A percentile compares a stretch with the other conserved stretches of the same genome.
Conservation (phyloP, 2,888 invertebrate species). For the Ennomos quercinarius region DNA sequence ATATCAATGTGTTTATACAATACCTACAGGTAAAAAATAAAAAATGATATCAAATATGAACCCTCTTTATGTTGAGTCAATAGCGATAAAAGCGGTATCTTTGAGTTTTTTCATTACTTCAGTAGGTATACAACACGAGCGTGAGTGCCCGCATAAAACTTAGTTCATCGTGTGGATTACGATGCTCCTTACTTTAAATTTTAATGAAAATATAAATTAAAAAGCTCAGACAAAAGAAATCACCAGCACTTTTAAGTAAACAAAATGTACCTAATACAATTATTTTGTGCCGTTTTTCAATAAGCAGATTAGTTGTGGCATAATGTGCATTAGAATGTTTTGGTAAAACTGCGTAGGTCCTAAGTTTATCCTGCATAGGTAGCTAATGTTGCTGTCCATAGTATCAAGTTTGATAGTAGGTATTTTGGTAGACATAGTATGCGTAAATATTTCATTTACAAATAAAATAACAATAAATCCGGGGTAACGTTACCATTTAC, state of each 20-base stretch:
- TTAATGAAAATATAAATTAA: conserved; percentile 14
- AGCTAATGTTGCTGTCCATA: no score
- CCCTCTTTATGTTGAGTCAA: neutral
- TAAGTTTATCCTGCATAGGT: no score
- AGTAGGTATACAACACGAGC: conserved; percentile 3
- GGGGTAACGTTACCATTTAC: conserved; percentile 22
- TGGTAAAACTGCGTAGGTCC: no score
- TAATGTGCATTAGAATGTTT: no score
- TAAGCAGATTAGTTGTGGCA: no score
- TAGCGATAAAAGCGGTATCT: conserved; percentile 2
- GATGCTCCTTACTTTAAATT: conserved; percentile 12
- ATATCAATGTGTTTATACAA: neutral
- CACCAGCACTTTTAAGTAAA: neutral
- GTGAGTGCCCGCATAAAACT: conserved; percentile 19
- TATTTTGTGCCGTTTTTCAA: no score
- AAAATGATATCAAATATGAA: neutral
- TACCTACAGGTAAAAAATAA: neutral
- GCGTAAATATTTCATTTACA: conserved; percentile 13
- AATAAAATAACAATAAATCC: conserved; percentile 25
- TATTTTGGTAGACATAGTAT: neutral
- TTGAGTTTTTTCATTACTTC: conserved; percentile 16
- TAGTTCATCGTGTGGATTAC: conserved; percentile 16
- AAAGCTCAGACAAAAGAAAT: conserved; percentile 13
- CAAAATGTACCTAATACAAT: no score
- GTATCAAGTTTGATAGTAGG: no score